Evolutionary conservation across 2,797 vertebrate genomes (phyloP).

Genomic region (Malacoraja senta): DNA sequence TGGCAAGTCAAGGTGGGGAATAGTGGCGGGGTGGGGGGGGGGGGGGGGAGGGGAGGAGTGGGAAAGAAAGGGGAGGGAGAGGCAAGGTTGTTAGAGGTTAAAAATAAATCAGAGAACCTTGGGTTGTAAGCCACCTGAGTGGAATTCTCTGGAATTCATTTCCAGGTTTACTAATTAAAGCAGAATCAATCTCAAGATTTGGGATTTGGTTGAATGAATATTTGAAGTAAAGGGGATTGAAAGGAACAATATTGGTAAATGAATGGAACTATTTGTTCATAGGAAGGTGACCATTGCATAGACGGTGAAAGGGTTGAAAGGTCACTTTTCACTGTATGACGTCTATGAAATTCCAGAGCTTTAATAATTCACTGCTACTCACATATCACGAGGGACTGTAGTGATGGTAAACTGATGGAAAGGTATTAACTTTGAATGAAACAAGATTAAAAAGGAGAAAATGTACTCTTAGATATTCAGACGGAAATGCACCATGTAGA

Average conservation of each 20-base stretch:
- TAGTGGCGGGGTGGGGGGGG: too few relatives aligned
- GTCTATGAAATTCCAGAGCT: neutral
- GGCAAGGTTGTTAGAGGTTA: too few relatives aligned
- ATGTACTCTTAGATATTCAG: neutral
- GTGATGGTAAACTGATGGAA: neutral
- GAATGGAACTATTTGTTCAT: neutral
- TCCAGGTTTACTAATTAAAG: slow-evolving; percentile 4
- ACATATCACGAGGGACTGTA: neutral
- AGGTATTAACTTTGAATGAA: neutral
- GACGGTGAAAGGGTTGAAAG: neutral
- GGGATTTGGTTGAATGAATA: neutral
- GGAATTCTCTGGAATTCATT: neutral
- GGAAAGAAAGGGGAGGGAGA: too few relatives aligned
- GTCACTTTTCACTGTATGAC: neutral
- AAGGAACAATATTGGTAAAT: neutral
- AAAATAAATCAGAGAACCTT: too few relatives aligned
- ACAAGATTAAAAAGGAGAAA: neutral
- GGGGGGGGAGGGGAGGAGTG: too few relatives aligned
- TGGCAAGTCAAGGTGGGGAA: too few relatives aligned
- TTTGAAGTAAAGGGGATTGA: neutral
- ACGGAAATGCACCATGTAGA: neutral
- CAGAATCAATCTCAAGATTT: neutral
- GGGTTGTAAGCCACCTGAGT: too few relatives aligned
- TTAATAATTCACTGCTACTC: neutral
- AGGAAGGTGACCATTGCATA: neutral